Evolutionary conservation across 1,140 invertebrate species (phyloP).

Genomic region (Zaprionus gabonicus): DNA sequence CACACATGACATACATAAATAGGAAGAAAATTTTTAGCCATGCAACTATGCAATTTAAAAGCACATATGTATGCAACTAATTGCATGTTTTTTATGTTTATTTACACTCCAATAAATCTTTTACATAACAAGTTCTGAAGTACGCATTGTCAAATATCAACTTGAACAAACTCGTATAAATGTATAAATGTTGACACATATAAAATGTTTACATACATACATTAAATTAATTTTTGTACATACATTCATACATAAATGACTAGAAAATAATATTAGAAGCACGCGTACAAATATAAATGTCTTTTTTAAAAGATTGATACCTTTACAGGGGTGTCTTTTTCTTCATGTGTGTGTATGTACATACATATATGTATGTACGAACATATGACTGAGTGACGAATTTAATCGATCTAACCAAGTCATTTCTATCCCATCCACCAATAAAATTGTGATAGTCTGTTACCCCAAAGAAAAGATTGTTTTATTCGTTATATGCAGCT

Average conservation of each 20-base stretch:
- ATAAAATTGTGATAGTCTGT: neutral
- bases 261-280: neutral
- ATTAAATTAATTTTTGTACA: constrained; percentile 7
- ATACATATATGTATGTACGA: constrained; percentile 1
- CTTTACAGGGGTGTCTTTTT: neutral
- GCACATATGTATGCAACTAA: neutral
- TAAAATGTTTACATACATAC: neutral
- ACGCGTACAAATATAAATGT: constrained; percentile 2
- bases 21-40: neutral
- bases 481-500: neutral
- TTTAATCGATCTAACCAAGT: constrained; percentile 4
- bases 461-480: neutral
- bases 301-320: neutral
- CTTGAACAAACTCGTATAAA: neutral
- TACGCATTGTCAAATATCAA: neutral
- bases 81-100: neutral
- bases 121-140: neutral
- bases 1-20: constrained; percentile 6
- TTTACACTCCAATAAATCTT: neutral
- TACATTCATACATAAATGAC: neutral
- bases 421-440: neutral
- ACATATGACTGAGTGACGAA: neutral
- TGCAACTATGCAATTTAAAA: neutral
- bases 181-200: neutral
- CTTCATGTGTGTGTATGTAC: neutral